Evolutionary conservation across 2,113 vertebrate species (phyloP).

Genomic region (Phasianus colchicus): DNA sequence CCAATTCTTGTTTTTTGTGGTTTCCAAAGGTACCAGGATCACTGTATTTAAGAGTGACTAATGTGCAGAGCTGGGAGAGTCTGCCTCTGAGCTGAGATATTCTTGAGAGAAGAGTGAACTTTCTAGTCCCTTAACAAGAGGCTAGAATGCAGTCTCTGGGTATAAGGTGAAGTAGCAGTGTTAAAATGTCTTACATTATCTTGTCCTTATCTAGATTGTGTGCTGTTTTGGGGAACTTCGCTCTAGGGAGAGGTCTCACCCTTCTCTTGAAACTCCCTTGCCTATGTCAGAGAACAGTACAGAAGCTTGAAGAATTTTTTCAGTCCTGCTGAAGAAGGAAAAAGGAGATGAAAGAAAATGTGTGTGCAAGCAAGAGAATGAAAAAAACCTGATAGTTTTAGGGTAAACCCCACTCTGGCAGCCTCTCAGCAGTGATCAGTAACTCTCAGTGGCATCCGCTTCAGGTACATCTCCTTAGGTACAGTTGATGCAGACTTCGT

Average conservation of each 20-base stretch:
- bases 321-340: not conserved
- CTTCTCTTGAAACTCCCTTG: not conserved
- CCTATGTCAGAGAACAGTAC: not conserved
- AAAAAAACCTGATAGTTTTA: not conserved
- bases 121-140: not conserved
- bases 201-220: not conserved
- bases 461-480: not conserved
- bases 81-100: not conserved
- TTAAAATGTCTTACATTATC: not conserved
- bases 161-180: not conserved
- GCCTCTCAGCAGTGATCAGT: not conserved
- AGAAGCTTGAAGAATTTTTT: not conserved
- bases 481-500: not conserved
- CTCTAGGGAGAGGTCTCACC: not conserved
- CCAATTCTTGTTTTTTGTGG: not conserved
- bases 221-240: not conserved
- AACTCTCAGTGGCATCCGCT: not conserved
- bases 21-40: not conserved
- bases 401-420: not conserved
- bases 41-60: fast-evolving
- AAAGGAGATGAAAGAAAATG: not conserved
- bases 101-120: not conserved
- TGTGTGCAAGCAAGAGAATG: not conserved
- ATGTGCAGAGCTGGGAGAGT: not conserved
- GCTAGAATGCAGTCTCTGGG: not conserved